Conservation (phyloP, 2,113 vertebrate species). For the Struthidea cinerea region DNA sequence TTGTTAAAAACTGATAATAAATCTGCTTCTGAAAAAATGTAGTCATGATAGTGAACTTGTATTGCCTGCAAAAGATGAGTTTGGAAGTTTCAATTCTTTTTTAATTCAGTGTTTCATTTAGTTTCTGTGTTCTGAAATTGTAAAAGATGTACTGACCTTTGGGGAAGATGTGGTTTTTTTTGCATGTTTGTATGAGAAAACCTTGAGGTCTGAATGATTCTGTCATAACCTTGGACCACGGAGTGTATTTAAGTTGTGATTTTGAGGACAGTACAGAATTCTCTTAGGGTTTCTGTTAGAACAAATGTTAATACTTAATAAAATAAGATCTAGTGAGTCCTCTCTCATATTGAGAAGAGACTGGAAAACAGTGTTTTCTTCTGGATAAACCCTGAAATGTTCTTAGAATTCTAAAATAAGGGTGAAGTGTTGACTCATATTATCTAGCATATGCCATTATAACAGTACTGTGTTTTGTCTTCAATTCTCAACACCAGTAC, state of each 20-base stretch:
- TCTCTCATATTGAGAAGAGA: background rate
- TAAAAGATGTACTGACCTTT: background rate
- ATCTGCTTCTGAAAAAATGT: background rate
- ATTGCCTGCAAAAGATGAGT: background rate
- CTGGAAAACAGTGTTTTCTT: background rate
- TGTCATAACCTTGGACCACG: background rate
- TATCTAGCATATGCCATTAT: background rate
- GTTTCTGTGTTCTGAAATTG: background rate
- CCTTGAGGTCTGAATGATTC: background rate
- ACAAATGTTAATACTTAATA: background rate
- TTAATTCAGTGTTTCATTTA: background rate
- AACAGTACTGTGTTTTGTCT: background rate
- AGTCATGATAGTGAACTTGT: background rate
- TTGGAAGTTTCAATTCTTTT: background rate
- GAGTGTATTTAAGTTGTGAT: background rate
- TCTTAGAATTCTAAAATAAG: background rate
- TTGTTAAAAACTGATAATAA: background rate
- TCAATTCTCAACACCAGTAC: background rate
- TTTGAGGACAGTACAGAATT: background rate
- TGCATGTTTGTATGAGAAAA: background rate
- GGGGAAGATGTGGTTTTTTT: background rate
- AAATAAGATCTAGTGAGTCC: background rate
- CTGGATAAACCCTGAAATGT: background rate
- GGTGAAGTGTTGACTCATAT: background rate
- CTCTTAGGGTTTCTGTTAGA: background rate